Percentiles rank a stretch among this genome's conserved stretches.
Conservation (phyloP, 2,113 vertebrate genomes). For the Urocolius indicus region DNA sequence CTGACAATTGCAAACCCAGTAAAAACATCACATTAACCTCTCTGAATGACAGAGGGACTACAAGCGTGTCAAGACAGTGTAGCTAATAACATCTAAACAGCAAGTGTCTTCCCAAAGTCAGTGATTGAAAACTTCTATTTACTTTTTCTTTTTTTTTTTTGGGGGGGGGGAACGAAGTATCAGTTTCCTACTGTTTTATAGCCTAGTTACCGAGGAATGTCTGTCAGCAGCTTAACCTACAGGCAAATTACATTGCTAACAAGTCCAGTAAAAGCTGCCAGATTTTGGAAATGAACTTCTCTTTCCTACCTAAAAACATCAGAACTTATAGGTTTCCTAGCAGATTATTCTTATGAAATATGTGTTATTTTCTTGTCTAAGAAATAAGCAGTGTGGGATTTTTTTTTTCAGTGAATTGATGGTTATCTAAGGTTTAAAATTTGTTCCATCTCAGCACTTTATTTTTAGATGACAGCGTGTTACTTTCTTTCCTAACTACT, state of each 20-base stretch:
- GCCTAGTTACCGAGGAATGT: not conserved
- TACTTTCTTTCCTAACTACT: not conserved
- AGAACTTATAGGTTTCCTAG: not conserved
- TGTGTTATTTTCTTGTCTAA: not conserved
- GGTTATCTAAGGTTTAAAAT: not conserved
- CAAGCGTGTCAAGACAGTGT: not conserved
- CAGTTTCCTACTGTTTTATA: constrained; percentile 7
- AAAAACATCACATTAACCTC: not conserved
- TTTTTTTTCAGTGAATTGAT: not conserved
- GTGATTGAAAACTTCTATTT: not conserved
- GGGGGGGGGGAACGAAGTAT: not conserved
- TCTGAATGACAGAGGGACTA: not conserved
- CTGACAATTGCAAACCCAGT: not conserved
- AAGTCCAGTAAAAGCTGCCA: not conserved
- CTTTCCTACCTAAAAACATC: not conserved
- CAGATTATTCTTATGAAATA: not conserved
- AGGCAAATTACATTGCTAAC: constrained; percentile 8
- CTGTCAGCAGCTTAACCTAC: constrained; percentile 1
- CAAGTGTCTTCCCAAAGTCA: not conserved
- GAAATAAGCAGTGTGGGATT: not conserved
- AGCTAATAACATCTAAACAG: not conserved
- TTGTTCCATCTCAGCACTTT: not conserved
- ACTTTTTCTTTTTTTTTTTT: not conserved
- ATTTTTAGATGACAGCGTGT: not conserved
- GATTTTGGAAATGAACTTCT: not conserved